These are phyloP conservation scores for Mesocricetus auratus DNA, from an alignment of 2,113 vertebrate genomes.

Conservation along the genomic window DNA sequence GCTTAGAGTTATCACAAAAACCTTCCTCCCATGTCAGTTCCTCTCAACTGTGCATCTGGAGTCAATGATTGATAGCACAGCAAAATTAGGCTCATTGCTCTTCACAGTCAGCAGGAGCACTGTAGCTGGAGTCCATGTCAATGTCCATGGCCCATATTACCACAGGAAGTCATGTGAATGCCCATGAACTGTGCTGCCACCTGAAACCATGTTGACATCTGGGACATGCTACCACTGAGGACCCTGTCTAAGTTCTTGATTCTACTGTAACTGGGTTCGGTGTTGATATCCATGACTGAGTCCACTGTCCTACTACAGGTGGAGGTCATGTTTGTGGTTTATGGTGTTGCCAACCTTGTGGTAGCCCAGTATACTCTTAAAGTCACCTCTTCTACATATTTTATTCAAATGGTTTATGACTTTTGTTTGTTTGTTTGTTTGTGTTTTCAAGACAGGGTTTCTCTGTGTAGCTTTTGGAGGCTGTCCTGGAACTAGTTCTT, in stretches of 20 bases:
- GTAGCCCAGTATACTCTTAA: neutral
- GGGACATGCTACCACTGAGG: neutral
- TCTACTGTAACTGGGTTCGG: neutral
- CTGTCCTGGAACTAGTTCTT: too few relatives aligned
- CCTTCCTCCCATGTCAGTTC: neutral
- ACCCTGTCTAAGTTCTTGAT: neutral
- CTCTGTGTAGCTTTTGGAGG: too few relatives aligned
- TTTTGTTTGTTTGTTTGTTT: too few relatives aligned
- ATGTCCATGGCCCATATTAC: too few relatives aligned
- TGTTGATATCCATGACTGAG: neutral
- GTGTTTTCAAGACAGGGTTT: too few relatives aligned
- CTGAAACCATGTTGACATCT: neutral
- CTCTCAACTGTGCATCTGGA: neutral
- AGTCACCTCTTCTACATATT: neutral
- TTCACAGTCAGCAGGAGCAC: neutral
- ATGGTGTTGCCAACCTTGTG: neutral
- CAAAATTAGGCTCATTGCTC: neutral
- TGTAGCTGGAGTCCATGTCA: neutral
- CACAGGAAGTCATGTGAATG: neutral
- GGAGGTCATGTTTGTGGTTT: neutral
- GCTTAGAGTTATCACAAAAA: neutral
- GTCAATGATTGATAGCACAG: neutral
- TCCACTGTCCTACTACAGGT: neutral
- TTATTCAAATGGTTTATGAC: slow-evolving; percentile 7
- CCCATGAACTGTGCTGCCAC: neutral